Evolutionary conservation across 2,888 invertebrate species (phyloP), one percentile per base, ranked within the genome.

Genomic region (Agriopis aurantiaria): DNA sequence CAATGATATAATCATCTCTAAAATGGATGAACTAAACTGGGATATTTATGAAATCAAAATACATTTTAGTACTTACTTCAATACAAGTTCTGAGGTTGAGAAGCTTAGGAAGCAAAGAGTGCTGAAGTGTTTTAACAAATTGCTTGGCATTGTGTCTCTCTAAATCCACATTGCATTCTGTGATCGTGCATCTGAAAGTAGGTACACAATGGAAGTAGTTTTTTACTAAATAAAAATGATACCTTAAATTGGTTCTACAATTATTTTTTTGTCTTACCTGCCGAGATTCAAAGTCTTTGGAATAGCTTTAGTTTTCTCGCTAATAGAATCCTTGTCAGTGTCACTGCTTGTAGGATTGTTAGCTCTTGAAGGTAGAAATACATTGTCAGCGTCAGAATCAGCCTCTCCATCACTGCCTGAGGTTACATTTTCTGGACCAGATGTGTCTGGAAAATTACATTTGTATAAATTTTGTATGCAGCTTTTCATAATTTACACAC

Each of bases 81-180:
- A 98, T 97, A 67, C 97, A 97, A 77, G 97, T 97, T 73, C 97
- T 95, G 1, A 98, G 91, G 40, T 96, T 94, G 57, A 97, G 88
- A 2, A 98, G 92, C 82, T 97, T 96, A 0, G 98, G 98, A 11
- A 99, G 93, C 52, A 98, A 90, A 69, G 97, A 96, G 72, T 95
- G 95, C 72, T 96, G 96, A 40, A 98, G 85, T 0, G 97, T 97
- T 82, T 96, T 96, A 0, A 97, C 96, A 86, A 98, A 98, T 83
- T 97, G 97, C 23, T 97, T 94, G 0, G 98, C 98, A 85, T 98
- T 98, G 85, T 98, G 97, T 62, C 98, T 95, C 87, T 98, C 98
- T 55, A 97, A 95, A 83, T 98, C 98, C 11, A 97, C 97, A 78
- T 97, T 97, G 78, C 96, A 96, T 84, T 96, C 95, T 0, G 93